Evolutionary conservation across 1,140 invertebrate genomes (phyloP).

Genomic region (Bombus pascuorum): DNA sequence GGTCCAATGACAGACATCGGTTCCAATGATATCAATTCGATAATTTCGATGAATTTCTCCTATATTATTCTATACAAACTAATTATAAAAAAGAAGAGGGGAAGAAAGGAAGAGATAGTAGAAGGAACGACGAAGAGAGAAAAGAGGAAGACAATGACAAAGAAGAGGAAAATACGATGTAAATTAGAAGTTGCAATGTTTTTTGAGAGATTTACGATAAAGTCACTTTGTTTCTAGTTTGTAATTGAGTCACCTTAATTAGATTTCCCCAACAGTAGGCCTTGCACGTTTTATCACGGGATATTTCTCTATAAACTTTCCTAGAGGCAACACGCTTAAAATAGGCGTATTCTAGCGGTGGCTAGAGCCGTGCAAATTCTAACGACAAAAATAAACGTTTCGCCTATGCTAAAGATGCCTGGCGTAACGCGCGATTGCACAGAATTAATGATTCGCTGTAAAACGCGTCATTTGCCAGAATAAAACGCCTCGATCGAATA

Average conservation of each 20-base stretch:
- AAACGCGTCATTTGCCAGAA: background rate
- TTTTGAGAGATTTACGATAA: constrained; percentile 28
- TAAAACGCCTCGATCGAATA: background rate
- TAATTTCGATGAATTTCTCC: too few species aligned
- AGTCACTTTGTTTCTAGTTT: background rate
- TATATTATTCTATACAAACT: background rate
- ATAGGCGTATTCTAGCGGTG: constrained; percentile 27
- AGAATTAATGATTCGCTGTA: constrained; percentile 7
- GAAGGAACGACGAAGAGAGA: too few species aligned
- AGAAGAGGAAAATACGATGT: background rate
- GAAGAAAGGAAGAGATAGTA: background rate
- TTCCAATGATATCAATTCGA: background rate
- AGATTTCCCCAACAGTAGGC: background rate
- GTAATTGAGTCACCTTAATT: constrained; percentile 47
- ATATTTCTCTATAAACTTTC: constrained; percentile 37
- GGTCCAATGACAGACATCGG: too few species aligned
- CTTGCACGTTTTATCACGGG: background rate
- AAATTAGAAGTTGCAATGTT: background rate
- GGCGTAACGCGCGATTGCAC: constrained; percentile 4
- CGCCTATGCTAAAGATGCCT: background rate
- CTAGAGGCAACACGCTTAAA: constrained; percentile 36
- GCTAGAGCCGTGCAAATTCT: constrained; percentile 34
- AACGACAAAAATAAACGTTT: constrained; percentile 47
- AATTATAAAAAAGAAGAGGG: background rate
- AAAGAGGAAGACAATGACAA: background rate